Evolutionary conservation across 2,113 vertebrate species (phyloP), one percentile per base, ranked within the genome.

Genomic region (Neomonachus schauinslandi): DNA sequence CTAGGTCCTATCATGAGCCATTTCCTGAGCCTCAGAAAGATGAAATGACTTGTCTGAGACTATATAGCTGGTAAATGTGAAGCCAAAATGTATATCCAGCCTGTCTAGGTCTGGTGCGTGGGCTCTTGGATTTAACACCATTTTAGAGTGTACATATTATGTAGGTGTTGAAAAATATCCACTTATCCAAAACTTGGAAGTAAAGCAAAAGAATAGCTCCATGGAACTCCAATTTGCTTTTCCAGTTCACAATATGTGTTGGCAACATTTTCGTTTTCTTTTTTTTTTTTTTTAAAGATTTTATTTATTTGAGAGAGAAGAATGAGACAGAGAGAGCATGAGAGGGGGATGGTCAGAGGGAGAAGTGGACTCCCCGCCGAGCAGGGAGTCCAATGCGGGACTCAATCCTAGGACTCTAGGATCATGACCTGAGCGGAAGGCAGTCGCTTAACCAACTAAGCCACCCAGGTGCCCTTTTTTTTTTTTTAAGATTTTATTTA

Each of bases 111-210:
- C n/a, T 81, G 26, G 77, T 77, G 9, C 46, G 77, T 81, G n/a
- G n/a, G 77, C n/a, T 81, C 28, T 84, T 91, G 39, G 13, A 82
- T 91, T 33, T 69, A 81, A 65, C 49, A 82, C 49, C 55, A 46
- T 92, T 92, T 81, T 82, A 71, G 26, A 71, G 49, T 42, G 26
- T 71, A 92, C 28, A n/a, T 57, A 33, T 14, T 67, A 55, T 42
- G 63, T 92, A 92, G 46, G n/a, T 82, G 36, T 71, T 82, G 55
- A 92, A 71, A 92, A 82, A 69, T 67, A 92, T 69, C 49, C 63
- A 92, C 46, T 71, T 57, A 92, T 92, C 28, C 63, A 81, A 82
- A 82, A 71, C 90, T 92, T 82, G 77, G 26, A 92, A 81, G n/a
- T 57, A 82, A 92, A 92, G 36, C 89, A 91, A 69, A 69, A 92